Conservation (phyloP, 2,113 vertebrate species). For the Condylura cristata region DNA sequence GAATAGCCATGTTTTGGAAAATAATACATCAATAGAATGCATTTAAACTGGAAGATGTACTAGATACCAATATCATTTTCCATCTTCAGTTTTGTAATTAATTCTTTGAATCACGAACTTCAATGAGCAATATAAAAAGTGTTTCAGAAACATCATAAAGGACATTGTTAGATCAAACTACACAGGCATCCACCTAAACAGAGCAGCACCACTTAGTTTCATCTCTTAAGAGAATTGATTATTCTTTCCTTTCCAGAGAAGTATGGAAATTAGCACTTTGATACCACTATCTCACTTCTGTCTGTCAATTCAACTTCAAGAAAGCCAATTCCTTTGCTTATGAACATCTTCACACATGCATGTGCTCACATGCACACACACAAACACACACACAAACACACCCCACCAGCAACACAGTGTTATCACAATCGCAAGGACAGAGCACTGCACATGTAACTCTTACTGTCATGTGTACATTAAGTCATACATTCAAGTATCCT, state of each 20-base stretch:
- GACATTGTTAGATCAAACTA: slow-evolving; percentile 58
- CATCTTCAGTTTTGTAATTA: slow-evolving; percentile 57
- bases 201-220: slow-evolving; percentile 9
- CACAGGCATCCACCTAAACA: slow-evolving; percentile 55
- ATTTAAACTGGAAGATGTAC: slow-evolving; percentile 16
- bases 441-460: neutral
- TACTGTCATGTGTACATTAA: neutral
- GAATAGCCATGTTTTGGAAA: slow-evolving; percentile 47
- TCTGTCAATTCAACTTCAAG: slow-evolving; percentile 69
- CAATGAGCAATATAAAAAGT: slow-evolving; percentile 48
- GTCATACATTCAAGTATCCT: neutral
- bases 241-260: slow-evolving; percentile 63
- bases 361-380: neutral
- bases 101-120: slow-evolving; percentile 54
- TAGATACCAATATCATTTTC: slow-evolving; percentile 37
- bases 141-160: slow-evolving; percentile 52
- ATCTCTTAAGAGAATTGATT: slow-evolving; percentile 69
- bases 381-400: neutral
- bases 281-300: slow-evolving; percentile 57
- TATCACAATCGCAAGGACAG: neutral
- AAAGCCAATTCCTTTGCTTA: slow-evolving; percentile 66
- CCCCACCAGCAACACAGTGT: neutral
- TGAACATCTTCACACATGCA: neutral
- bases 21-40: neutral
- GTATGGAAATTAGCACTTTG: slow-evolving; percentile 76